Base-by-base conservation (phyloP, 2,113 vertebrate species). In the Eubucco bourcierii region DNA sequence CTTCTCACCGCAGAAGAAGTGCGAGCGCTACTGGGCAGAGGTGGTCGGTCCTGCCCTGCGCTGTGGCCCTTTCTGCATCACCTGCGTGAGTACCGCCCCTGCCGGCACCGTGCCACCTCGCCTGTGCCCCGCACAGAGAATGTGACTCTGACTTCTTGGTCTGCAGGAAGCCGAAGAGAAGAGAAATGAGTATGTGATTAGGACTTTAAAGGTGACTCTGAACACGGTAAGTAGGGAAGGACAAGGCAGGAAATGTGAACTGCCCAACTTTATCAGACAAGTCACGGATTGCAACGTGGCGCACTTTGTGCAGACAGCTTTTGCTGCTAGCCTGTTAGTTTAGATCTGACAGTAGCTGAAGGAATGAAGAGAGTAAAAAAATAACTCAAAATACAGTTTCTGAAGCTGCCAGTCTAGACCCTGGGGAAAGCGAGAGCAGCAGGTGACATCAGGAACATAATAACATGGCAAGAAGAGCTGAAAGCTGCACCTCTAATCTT, bases 11-110 rank as follows among this genome's bases (percentile, higher is more conserved):
- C 95, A 99, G 99, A 99, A 98, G 98, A 99, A 99, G 52, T 99
- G 99, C 80, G 99, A 99, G 95, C 96, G 98, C 58, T 99, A 99
- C 97, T 99, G 99, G 99, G 98, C 98, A 2, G 97, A 98, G 81
- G 92, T 44, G 33, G 96, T 92, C 3, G 93, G 97, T 34, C 87
- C 72, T 8, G 87, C 95, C 6, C 97, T 98, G 84, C 93, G 95
- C 11, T 97, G 98, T 5, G 98, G 98, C 3, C 98, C 98, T 2
- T 99, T 99, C 88, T 96, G 91, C n/a, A 34, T 99, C 65, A 75
- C 94, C 88, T 99, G 98, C 70, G 99, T 99, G 95, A 99, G 99
- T 99, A 96, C 50, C 50, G 89, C 65, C 18, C 25, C 68, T 12
- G 2, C 23, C 4, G 28, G 59, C 81, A 20, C 67, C 77, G 4